Percentiles rank a stretch among this genome's conserved stretches.
phyloP scores from a whole-genome alignment of 2,797 vertebrate genomes.

The Prunella strophiata region DNA sequence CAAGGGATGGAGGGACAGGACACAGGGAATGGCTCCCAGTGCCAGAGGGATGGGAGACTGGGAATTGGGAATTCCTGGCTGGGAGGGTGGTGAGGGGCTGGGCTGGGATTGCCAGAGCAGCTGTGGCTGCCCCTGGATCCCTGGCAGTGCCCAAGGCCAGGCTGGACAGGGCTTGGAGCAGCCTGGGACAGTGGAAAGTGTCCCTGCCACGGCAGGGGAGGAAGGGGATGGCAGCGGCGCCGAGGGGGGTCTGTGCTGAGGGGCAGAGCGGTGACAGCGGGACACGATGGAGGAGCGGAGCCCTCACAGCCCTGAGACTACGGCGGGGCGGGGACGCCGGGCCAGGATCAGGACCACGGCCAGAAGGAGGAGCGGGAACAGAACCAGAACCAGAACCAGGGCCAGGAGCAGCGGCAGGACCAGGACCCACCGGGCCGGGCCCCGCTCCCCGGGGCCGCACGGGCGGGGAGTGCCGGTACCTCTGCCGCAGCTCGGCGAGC shows the following conservation, averaged over 20 bases:
- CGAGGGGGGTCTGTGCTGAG: not conserved
- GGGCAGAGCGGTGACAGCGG: not conserved
- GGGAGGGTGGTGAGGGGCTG: too few relatives aligned
- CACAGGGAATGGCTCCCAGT: not conserved
- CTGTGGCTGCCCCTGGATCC: not conserved
- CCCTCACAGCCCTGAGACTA: not conserved
- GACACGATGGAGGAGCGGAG: not conserved
- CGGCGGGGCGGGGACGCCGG: too few relatives aligned
- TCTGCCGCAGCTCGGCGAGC: constrained; percentile 88
- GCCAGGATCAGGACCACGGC: not conserved
- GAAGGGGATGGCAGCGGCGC: fast-evolving
- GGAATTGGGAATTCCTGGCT: not conserved
- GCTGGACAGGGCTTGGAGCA: fast-evolving
- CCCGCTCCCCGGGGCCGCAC: not conserved
- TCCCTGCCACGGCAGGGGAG: not conserved
- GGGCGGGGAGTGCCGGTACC: constrained; percentile 71
- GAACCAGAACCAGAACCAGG: not conserved
- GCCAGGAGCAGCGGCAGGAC: not conserved
- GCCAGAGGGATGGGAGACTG: not conserved
- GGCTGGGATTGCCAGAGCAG: fast-evolving
- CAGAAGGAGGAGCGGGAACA: not conserved
- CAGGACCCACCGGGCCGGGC: not conserved
- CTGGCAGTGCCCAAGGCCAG: not conserved
- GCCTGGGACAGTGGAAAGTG: fast-evolving
- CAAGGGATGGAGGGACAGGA: not conserved